phyloP scores from a whole-genome alignment of 1,140 invertebrate genomes.

The Drosophila azteca region DNA sequence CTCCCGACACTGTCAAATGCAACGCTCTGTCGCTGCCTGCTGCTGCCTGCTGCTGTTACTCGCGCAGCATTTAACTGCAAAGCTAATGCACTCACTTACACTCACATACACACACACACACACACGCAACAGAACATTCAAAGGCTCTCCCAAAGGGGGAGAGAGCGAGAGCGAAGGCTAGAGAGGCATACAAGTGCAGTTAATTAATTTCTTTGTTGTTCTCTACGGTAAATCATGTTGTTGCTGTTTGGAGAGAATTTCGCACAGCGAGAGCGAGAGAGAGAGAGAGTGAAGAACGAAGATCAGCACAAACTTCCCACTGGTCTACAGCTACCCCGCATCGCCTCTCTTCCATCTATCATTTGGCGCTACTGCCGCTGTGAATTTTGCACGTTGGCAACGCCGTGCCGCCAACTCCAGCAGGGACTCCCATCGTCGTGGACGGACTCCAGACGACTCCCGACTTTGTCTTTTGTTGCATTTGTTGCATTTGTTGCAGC shows the following conservation, averaged over 20 bases:
- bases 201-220: constrained; percentile 83
- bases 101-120: constrained; percentile 25
- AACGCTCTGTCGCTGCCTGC: constrained; percentile 43
- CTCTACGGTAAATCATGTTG: constrained; percentile 77
- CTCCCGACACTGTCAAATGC: constrained; percentile 78
- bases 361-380: constrained; percentile 30
- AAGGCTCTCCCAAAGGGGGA: constrained; percentile 16
- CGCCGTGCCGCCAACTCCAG: constrained; percentile 7
- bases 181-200: constrained; percentile 66
- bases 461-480: constrained; percentile 58
- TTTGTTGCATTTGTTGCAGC: constrained; percentile 68
- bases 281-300: constrained; percentile 22
- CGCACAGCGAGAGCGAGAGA: constrained; percentile 20
- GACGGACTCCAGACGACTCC: constrained; percentile 12
- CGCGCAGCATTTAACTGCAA: constrained; percentile 70
- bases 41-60: constrained; percentile 51
- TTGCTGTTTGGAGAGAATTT: constrained; percentile 47
- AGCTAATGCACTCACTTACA: constrained; percentile 76
- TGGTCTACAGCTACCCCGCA: constrained; percentile 11
- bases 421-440: neutral
- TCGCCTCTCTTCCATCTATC: neutral
- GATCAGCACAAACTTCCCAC: constrained; percentile 42
- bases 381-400: constrained; percentile 26
- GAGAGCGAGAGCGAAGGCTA: constrained; percentile 21
- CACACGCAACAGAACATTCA: constrained; percentile 5